Conservation (phyloP, 2,113 vertebrate species). For the Meles meles region DNA sequence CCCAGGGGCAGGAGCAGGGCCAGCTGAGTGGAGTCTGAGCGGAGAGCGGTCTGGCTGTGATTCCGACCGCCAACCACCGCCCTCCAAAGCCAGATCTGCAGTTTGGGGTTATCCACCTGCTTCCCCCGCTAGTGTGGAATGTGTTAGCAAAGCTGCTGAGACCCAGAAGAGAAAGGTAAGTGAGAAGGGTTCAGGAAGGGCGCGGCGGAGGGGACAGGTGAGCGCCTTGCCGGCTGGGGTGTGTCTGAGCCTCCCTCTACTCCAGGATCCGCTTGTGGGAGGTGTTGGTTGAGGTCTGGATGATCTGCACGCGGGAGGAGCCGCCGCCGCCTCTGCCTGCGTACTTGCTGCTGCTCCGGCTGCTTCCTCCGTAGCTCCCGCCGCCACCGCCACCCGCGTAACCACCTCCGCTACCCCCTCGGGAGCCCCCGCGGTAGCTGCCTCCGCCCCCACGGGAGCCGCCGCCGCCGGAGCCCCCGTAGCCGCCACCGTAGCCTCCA, state of each 20-base stretch:
- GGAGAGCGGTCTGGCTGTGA: background rate
- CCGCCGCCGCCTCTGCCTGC: background rate
- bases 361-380: background rate
- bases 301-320: conserved; percentile 44
- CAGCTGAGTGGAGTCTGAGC: background rate
- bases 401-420: background rate
- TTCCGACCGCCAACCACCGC: background rate
- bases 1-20: background rate
- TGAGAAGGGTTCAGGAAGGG: background rate
- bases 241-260: background rate
- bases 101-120: background rate
- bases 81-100: background rate
- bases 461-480: background rate
- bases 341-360: background rate
- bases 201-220: fast-evolving
- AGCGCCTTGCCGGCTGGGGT: background rate
- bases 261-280: conserved; percentile 43
- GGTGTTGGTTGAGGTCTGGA: conserved; percentile 68
- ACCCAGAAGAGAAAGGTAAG: background rate
- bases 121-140: background rate
- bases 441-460: background rate
- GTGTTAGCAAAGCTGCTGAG: background rate
- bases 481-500: background rate
- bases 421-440: background rate
- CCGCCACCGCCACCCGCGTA: conserved; percentile 16